Conservation (phyloP, 2,113 vertebrate species). For the Lepisosteus oculatus region DNA sequence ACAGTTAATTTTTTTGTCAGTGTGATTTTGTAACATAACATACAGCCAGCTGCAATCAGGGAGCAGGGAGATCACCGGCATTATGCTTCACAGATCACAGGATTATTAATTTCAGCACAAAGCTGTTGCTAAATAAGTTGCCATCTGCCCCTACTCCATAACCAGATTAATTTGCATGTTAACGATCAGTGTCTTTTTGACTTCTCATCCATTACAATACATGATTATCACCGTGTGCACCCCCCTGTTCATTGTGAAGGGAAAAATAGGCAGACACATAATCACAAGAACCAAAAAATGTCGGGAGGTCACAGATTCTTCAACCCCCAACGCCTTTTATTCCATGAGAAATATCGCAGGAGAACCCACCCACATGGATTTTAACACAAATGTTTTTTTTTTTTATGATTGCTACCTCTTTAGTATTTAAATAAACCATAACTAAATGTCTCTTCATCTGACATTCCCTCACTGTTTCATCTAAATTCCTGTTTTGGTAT, state of each 20-base stretch:
- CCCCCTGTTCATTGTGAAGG: neutral
- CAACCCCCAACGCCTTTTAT: neutral
- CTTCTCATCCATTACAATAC: conserved; percentile 37
- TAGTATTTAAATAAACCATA: too few species aligned
- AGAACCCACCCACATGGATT: neutral
- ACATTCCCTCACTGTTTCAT: too few species aligned
- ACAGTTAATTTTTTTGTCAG: conserved; percentile 45
- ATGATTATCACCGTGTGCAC: conserved; percentile 41
- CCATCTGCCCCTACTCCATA: conserved; percentile 53
- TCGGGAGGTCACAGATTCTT: neutral
- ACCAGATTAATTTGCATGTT: conserved; percentile 60
- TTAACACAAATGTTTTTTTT: neutral
- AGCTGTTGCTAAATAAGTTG: conserved; percentile 52
- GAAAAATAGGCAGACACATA: neutral
- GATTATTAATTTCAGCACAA: conserved; percentile 42
- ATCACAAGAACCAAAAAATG: neutral
- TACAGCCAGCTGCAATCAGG: conserved; percentile 40
- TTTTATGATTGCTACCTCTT: too few species aligned
- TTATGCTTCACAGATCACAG: conserved; percentile 29
- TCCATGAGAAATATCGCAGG: neutral
- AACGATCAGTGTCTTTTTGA: conserved; percentile 43
- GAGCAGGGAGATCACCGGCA: conserved; percentile 31
- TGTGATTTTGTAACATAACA: conserved; percentile 25
- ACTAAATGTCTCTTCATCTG: too few species aligned
- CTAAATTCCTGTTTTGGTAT: too few species aligned